Conservation (phyloP, 1,140 invertebrate species). For the Neodiprion pinetum region DNA sequence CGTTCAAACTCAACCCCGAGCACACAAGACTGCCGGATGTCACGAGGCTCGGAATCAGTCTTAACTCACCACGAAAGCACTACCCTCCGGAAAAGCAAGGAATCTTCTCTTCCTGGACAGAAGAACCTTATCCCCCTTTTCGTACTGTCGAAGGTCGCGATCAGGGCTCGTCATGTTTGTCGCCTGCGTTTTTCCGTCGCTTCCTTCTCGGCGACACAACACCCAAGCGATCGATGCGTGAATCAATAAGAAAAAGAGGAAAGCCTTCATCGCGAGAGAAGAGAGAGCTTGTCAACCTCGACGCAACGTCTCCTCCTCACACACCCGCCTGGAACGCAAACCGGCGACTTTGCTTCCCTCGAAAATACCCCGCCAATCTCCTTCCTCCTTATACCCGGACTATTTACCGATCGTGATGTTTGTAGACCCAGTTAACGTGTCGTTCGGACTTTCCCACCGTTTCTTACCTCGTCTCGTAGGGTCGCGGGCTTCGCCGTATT, state of each 20-base stretch:
- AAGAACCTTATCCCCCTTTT: conserved; percentile 22
- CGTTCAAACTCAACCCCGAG: conserved; percentile 1
- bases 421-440: neutral
- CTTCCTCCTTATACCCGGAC: neutral
- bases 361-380: neutral
- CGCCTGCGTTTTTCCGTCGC: conserved; percentile 29
- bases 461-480: too few relatives aligned
- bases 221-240: conserved; percentile 23
- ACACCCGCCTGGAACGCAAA: neutral
- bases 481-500: too few relatives aligned
- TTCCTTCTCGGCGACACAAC: conserved; percentile 49
- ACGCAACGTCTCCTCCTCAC: conserved; percentile 23
- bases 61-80: conserved; percentile 64
- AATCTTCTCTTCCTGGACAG: conserved; percentile 60
- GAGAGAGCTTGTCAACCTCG: conserved; percentile 38
- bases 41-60: neutral
- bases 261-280: conserved; percentile 11
- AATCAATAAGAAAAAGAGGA: conserved; percentile 25
- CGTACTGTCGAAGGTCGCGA: conserved; percentile 19
- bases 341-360: neutral
- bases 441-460: neutral
- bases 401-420: neutral
- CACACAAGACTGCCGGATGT: conserved; percentile 15
- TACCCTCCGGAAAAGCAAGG: conserved; percentile 66
- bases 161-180: conserved; percentile 17